These are phyloP conservation scores for Andrena praecox DNA, from an alignment of 2,888 invertebrate species.

Conservation along the genomic window DNA sequence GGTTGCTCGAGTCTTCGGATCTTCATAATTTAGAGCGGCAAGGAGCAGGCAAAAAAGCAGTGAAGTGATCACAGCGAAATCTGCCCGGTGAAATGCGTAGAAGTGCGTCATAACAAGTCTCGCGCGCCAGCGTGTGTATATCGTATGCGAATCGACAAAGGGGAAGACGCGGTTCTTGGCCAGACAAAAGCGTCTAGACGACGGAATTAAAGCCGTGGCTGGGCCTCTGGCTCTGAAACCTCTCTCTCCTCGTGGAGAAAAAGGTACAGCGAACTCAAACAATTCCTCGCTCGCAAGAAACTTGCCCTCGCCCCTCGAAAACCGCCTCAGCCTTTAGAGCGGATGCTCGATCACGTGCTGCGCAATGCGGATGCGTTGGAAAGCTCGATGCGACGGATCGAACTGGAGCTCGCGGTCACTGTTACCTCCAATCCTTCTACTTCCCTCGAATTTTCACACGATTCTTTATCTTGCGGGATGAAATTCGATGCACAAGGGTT, in stretches of 20 bases:
- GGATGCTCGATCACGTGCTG: constrained; percentile 9
- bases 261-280: constrained; percentile 41
- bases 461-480: not conserved
- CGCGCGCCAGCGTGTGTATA: constrained; percentile 12
- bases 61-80: not conserved
- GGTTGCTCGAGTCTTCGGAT: too few species aligned
- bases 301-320: not conserved
- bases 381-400: constrained; percentile 3
- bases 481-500: not conserved
- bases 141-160: constrained; percentile 53
- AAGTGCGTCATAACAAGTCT: constrained; percentile 12
- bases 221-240: constrained; percentile 40
- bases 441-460: not conserved
- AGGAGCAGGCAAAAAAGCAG: not conserved
- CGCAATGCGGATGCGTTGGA: not conserved
- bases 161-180: constrained; percentile 58
- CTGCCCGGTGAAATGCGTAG: not conserved
- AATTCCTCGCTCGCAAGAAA: constrained; percentile 17
- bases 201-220: constrained; percentile 54
- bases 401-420: not conserved
- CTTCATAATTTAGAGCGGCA: not conserved
- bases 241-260: constrained; percentile 21
- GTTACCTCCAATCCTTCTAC: not conserved
- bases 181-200: constrained; percentile 67
- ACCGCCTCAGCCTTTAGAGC: too few species aligned